Base-by-base conservation (phyloP, 2,113 vertebrate genomes). In the Colius striatus region DNA sequence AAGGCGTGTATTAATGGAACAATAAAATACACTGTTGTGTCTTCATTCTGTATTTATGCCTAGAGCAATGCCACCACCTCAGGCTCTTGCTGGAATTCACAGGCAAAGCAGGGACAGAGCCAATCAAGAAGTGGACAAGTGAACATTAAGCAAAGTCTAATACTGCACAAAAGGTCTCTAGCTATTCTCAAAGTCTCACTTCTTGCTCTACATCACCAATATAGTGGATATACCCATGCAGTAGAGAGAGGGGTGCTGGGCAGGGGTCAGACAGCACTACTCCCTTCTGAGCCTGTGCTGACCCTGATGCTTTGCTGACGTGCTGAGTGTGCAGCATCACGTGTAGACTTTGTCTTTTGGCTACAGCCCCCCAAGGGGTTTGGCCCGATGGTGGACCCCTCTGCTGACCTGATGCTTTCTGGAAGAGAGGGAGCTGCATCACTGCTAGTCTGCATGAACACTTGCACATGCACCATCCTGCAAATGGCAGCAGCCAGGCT, bases 1-100 rank as follows among this genome's bases (percentile, higher is more conserved):
- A 93, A 96, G 96, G 96, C 85, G 16, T 96, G 86, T 96, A 95
- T 97, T 97, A 97, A 97, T 97, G 84, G 96, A 96, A 97, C 95
- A 97, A 96, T 97, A 97, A 97, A 97, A 97, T 93, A 97, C 89
- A 95, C 88, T 95, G 94, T 97, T 97, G 95, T 97, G 95, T 97
- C 96, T 97, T 96, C 85, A 61, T 94, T 93, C 95, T 86, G 20
- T 96, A 97, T 97, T 97, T 97, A 97, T 97, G 94, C 96, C 95
- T 94, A 78, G 54, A 96, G 94, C 80, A 18, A 95, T 89, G 92
- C 89, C 92, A 97, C 95, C 76, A 92, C 83, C 92, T 84, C 91
- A 84, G 91, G 95, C 82, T 92, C 94, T 87, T 92, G 38, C 77
- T 92, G 80, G 87, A 97, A 96, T 87, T 92, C 92, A 95, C 74